Percentiles rank a stretch among this genome's conserved stretches.
phyloP scores from a whole-genome alignment of 2,888 invertebrate species.

The Agelastica alni region DNA sequence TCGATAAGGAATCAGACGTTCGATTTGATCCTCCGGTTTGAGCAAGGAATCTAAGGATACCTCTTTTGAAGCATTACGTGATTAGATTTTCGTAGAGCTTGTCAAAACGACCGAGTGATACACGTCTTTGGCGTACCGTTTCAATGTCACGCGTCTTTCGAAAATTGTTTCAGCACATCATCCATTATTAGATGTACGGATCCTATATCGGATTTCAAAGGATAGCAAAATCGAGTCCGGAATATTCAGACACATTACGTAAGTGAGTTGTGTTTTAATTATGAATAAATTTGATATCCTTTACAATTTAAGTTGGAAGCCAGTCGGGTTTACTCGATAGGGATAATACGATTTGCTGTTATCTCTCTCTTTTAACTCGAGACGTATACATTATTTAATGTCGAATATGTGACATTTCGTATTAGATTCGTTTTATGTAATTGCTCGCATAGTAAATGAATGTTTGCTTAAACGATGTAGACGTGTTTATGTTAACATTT shows the following conservation, averaged over 20 bases:
- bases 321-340: conserved; percentile 20
- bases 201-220: conserved; percentile 16
- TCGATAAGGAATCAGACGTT: too few species aligned
- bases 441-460: conserved; percentile 45
- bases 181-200: background rate
- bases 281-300: conserved; percentile 36
- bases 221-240: conserved; percentile 22
- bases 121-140: too few species aligned
- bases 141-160: too few species aligned
- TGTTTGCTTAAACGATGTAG: conserved; percentile 26
- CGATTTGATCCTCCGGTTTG: too few species aligned
- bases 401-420: conserved; percentile 39
- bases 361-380: conserved; percentile 30
- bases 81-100: too few species aligned
- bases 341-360: conserved; percentile 29
- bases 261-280: conserved; percentile 30
- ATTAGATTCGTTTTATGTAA: conserved; percentile 40
- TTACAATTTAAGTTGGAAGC: conserved; percentile 28
- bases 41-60: too few species aligned
- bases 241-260: conserved; percentile 19
- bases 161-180: background rate
- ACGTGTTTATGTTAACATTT: too few species aligned
- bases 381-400: conserved; percentile 40
- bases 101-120: too few species aligned
- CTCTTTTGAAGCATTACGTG: too few species aligned